A percentile compares a stretch with the other conserved stretches of the same genome.
Evolutionary conservation across 2,113 vertebrate species (phyloP).

Genomic region (Andinoacara biseriatus): DNA sequence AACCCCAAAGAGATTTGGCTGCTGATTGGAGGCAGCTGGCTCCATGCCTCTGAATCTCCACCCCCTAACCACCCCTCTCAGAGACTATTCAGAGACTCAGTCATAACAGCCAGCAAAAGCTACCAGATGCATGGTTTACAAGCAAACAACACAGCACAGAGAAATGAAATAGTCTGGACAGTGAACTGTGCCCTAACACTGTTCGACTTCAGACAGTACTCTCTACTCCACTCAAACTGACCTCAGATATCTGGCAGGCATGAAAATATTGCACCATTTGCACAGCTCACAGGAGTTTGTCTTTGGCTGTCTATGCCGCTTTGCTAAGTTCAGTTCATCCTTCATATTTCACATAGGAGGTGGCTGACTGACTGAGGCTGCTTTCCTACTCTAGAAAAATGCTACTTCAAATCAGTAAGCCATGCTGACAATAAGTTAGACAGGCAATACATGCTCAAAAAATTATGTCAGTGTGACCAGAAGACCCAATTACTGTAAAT

Average conservation of each 20-base stretch:
- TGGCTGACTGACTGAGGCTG: background rate
- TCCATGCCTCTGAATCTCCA: slow-evolving; percentile 18
- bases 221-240: slow-evolving; percentile 35
- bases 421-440: background rate
- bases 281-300: slow-evolving; percentile 6
- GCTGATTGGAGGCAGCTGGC: slow-evolving; percentile 48
- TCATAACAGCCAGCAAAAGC: slow-evolving; percentile 23
- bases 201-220: slow-evolving; percentile 25
- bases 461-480: background rate
- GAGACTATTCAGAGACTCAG: slow-evolving; percentile 22
- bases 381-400: background rate
- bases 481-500: background rate
- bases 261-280: slow-evolving; percentile 51
- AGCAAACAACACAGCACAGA: background rate
- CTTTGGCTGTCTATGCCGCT: slow-evolving; percentile 38
- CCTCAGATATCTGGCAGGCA: slow-evolving; percentile 47
- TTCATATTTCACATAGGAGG: background rate
- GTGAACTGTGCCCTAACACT: background rate
- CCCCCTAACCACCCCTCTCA: slow-evolving; percentile 23
- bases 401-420: background rate
- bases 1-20: slow-evolving; percentile 29
- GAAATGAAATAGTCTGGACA: slow-evolving; percentile 4
- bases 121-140: slow-evolving; percentile 45
- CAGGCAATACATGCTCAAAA: background rate
- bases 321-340: slow-evolving; percentile 27